Percentiles rank a stretch among this genome's conserved stretches.
Evolutionary conservation across 2,113 vertebrate genomes (phyloP).

Genomic region (Malurus melanocephalus): DNA sequence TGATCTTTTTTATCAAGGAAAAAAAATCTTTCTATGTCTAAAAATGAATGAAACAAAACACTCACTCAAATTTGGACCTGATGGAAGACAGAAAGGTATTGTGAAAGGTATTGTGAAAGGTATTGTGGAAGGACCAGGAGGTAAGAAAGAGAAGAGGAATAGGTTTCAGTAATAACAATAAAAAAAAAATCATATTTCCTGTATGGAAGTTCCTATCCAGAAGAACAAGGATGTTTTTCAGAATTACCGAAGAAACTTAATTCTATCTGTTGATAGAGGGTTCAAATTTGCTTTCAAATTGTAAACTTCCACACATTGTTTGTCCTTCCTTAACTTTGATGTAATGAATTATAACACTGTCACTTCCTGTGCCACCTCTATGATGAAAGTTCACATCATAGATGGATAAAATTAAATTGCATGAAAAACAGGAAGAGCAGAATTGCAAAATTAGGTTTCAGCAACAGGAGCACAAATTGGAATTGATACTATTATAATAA

Average conservation of each 20-base stretch:
- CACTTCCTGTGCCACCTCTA: background rate
- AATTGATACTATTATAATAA: background rate
- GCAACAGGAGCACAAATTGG: background rate
- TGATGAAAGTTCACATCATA: background rate
- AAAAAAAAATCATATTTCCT: background rate
- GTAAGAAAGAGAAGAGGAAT: background rate
- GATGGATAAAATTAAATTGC: background rate
- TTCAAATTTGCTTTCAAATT: background rate
- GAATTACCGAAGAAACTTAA: background rate
- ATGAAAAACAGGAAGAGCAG: background rate
- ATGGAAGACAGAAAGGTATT: background rate
- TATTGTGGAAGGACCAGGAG: fast-evolving
- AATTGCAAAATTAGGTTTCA: background rate
- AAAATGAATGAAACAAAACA: background rate
- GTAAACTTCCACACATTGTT: background rate
- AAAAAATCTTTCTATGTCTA: background rate
- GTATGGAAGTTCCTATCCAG: background rate
- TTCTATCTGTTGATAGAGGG: background rate
- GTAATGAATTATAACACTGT: background rate
- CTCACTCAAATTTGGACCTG: background rate
- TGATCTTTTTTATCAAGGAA: background rate
- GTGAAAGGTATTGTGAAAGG: background rate
- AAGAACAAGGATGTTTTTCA: background rate
- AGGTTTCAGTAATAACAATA: background rate
- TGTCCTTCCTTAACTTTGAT: background rate